Conservation (phyloP, 1,140 invertebrate genomes). For the Drosophila bipectinata region DNA sequence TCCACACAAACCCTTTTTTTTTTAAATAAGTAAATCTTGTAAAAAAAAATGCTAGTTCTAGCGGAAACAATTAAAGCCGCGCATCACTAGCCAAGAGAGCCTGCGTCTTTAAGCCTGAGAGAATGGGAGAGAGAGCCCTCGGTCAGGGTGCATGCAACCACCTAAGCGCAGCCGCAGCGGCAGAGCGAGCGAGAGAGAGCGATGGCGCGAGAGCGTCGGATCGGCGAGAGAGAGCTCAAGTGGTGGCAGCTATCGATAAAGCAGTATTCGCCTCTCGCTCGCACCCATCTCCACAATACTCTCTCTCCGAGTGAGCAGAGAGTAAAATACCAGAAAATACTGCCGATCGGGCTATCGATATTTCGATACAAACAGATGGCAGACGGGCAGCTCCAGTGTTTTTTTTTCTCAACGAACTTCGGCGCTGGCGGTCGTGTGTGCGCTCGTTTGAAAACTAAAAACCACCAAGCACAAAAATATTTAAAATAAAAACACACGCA, state of each 20-base stretch:
- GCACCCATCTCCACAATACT: too few species aligned
- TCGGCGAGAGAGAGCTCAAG: background rate
- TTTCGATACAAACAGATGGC: background rate
- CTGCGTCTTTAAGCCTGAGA: too few species aligned
- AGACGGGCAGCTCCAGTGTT: background rate
- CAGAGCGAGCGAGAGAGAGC: background rate
- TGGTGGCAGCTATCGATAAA: background rate
- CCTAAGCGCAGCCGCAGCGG: background rate
- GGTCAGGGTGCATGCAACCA: too few species aligned
- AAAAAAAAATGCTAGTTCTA: background rate
- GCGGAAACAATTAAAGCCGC: too few species aligned
- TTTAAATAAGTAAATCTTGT: too few species aligned
- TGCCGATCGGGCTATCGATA: background rate
- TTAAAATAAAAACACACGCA: background rate
- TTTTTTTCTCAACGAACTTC: conserved; percentile 2
- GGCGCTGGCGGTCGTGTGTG: conserved; percentile 5
- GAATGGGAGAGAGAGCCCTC: too few species aligned
- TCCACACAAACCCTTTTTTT: too few species aligned
- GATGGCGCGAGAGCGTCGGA: background rate
- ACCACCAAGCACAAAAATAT: background rate
- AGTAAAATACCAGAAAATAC: too few species aligned
- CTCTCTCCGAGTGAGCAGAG: too few species aligned
- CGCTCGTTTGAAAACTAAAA: background rate
- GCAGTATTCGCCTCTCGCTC: too few species aligned
- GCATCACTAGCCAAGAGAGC: too few species aligned